Evolutionary conservation across 2,797 vertebrate species (phyloP).

Genomic region (Argyrosomus regius): DNA sequence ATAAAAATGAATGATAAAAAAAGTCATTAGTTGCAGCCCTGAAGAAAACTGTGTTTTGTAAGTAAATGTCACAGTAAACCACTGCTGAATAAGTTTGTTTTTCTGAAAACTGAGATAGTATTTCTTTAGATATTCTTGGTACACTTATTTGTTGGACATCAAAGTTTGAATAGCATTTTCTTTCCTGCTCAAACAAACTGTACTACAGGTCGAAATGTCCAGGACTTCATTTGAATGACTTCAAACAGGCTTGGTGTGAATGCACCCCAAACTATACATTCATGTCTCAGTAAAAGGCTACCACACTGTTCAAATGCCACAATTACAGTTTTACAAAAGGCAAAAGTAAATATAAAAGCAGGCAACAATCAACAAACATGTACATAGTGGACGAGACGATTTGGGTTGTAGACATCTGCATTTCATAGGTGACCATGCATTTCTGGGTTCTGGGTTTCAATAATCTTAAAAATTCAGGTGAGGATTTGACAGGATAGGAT

Average conservation of each 20-base stretch:
- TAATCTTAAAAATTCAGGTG: constrained; percentile 55
- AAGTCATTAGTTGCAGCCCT: neutral
- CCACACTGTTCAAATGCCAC: constrained; percentile 44
- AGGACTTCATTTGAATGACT: constrained; percentile 1
- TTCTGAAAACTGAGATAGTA: too few species aligned
- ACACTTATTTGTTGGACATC: neutral
- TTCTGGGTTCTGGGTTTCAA: constrained; percentile 55
- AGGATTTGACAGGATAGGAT: constrained; percentile 68
- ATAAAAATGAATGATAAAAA: neutral
- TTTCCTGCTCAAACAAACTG: neutral
- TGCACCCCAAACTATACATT: constrained; percentile 59
- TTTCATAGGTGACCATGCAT: constrained; percentile 86
- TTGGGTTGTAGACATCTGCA: constrained; percentile 94
- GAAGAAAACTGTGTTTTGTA: neutral
- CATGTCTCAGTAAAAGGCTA: constrained; percentile 27
- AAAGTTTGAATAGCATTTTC: neutral
- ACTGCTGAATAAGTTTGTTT: neutral
- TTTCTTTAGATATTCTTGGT: neutral
- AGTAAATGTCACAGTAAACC: neutral
- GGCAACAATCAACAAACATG: constrained; percentile 82
- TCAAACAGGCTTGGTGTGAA: constrained; percentile 42
- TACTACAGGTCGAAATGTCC: neutral
- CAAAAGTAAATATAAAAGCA: constrained; percentile 57
- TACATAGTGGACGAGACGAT: constrained; percentile 74
- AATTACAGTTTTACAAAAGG: constrained; percentile 11